Conservation (phyloP, 92 coral and sea anemone genomes). For the Metridium senile region DNA sequence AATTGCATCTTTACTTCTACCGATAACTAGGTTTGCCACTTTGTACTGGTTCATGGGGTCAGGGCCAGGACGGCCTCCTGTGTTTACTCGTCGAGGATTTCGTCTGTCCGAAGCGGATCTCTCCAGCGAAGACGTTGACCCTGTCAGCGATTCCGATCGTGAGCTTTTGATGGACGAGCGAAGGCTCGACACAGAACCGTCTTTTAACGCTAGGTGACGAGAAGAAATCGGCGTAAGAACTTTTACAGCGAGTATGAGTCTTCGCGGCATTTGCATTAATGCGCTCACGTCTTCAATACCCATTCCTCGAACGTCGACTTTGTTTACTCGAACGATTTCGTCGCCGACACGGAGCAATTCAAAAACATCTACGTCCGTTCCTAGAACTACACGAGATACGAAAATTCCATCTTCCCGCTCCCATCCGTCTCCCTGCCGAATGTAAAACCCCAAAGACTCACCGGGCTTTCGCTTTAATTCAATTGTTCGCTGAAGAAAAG, state of each 20-base stretch:
- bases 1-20: constrained; percentile 81
- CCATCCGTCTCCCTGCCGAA: constrained; percentile 99
- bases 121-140: constrained; percentile 49
- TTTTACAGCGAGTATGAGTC: constrained; percentile 93
- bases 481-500: constrained; percentile 92
- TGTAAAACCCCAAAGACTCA: constrained; percentile 96
- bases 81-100: constrained; percentile 51
- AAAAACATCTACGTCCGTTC: constrained; percentile 97
- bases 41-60: constrained; percentile 84
- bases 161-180: constrained; percentile 59
- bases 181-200: constrained; percentile 45
- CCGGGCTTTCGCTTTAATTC: constrained; percentile 97
- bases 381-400: constrained; percentile 95
- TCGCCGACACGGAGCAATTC: constrained; percentile 98
- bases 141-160: constrained; percentile 65
- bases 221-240: constrained; percentile 92
- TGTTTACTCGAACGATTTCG: constrained; percentile 91
- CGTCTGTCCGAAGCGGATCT: constrained; percentile 53
- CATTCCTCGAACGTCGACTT: constrained; percentile 95
- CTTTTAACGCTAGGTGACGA: constrained; percentile 70
- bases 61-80: constrained; percentile 69
- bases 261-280: constrained; percentile 95
- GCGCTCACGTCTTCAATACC: constrained; percentile 98
- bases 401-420: constrained; percentile 93
- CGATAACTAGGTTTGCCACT: constrained; percentile 96